Percentiles rank a stretch among this genome's conserved stretches.
These are phyloP conservation scores for Benthosema pterotum DNA, from an alignment of 2,797 vertebrate species.

Conservation along the genomic window DNA sequence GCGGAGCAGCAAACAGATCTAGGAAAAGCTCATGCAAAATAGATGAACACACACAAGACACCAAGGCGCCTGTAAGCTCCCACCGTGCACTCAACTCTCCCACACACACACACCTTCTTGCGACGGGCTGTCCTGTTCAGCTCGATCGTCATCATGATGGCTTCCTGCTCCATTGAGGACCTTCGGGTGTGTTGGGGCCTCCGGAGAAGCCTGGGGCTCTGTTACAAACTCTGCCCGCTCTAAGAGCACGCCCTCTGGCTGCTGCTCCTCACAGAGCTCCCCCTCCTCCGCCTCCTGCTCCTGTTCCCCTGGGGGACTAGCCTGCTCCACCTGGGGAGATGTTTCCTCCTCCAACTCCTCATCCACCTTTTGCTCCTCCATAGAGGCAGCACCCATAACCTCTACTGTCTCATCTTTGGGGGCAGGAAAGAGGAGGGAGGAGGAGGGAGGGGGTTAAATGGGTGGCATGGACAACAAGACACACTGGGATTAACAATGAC, in stretches of 20 bases:
- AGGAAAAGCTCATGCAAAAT: too few species aligned
- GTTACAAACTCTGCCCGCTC: conserved; percentile 72
- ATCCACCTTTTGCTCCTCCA: conserved; percentile 64
- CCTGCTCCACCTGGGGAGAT: conserved; percentile 57
- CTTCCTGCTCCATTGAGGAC: conserved; percentile 80
- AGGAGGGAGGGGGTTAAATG: conserved; percentile 53
- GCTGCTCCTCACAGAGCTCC: conserved; percentile 62
- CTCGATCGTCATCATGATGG: too few species aligned
- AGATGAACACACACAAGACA: too few species aligned
- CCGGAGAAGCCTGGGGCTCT: conserved; percentile 73
- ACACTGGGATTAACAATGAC: conserved; percentile 38
- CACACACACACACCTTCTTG: conserved; percentile 71
- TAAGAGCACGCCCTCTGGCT: conserved; percentile 67
- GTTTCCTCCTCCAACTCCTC: conserved; percentile 31
- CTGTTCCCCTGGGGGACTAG: conserved; percentile 49
- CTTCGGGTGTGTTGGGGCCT: conserved; percentile 73
- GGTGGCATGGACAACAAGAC: conserved; percentile 81
- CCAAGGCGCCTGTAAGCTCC: too few species aligned
- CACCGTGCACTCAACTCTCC: background rate
- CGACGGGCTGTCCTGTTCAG: conserved; percentile 65
- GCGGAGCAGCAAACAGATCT: too few species aligned
- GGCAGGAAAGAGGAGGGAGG: background rate
- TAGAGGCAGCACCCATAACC: conserved; percentile 67
- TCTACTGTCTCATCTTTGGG: conserved; percentile 82
- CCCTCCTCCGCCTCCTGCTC: conserved; percentile 60